Base-by-base conservation (phyloP, 2,888 invertebrate genomes). In the Eupeodes latifasciatus region DNA sequence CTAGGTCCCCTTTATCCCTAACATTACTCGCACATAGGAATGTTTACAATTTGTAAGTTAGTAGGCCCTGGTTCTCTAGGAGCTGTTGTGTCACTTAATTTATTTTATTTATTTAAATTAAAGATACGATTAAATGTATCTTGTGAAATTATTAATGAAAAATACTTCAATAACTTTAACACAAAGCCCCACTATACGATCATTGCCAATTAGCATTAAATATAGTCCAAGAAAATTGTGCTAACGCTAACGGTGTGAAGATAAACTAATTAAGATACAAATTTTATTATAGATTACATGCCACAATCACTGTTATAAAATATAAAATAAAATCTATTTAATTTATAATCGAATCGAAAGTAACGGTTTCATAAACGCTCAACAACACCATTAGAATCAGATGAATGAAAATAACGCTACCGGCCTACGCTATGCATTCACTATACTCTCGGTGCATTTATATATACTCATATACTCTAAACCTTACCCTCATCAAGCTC, bases 261-360 rank as follows among this genome's bases (percentile, higher is more conserved):
- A 84, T 77, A 66, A 72, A 84, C 76, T 81, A 87, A 87, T 84
- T 77, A 87, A 83, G 61, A 44, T 19, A 44, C 74, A 62, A 67
- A 81, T 67, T 87, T 64, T 66, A 83, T 80, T 76, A 80, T 67
- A 16, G 36, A 16, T 47, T 51, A 11, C 53, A 53, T 67, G 51
- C 16, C 11, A 9, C 9, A 53, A 80, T 62, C 61, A 72, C 14
- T 81, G 76, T 76, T 80, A 40, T 3, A 40, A 40, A 1, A 19
- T 19, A 19, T 19, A 27, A 64, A 47, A 66, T 27, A 66, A 47
- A 64, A 83, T 80, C 71, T 74, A 72, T 66, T 87, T 83, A 82
- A 36, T 9, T 51, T 7, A 75, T 77, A 83, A 85, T 76, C 66
- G 61, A 83, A 85, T 76, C 66, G 61, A 64, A 51, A 34, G 59